Base-by-base conservation (phyloP, 2,888 invertebrate species). In the Tineola bisselliella region DNA sequence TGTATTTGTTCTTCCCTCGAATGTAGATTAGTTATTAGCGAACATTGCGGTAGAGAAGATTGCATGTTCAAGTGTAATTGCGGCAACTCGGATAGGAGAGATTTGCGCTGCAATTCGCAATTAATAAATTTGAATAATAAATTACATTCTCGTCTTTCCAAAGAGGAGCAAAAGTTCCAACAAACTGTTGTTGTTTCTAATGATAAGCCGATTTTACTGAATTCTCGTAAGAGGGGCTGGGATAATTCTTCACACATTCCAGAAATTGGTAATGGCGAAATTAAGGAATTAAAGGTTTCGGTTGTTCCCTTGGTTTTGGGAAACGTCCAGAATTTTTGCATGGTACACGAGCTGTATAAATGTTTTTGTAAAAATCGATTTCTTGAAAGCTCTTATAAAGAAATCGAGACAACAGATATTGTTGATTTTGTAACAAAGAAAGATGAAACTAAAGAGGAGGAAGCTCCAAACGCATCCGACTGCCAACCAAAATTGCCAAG, bases 131-230 rank as follows among this genome's bases (percentile, higher is more conserved):
- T 90, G 60, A 84, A 89, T 64, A 81, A 83, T 65, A 79, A 87
- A 69, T 83, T 84, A 0, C 88, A 88, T 67, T 78, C 73, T 52
- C 88, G 89, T 62, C 76, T 93, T 63, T 90, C 92, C 0, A 91
- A 89, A 72, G 90, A 90, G 68, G 92, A 93, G 73, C 88, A 90
- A 72, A 92, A 92, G 69, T 93, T 93, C 74, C 91, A 90, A 13
- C 91, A 92, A 67, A 93, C 93, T 4, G 88, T 93, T 19, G 90
- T 93, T 61, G 77, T 91, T 48, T 89, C 90, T 10, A 90, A 89
- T 25, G 88, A 91, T 67, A 89, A 90, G 74, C 90, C 90, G 59
- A 19, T 54, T 25, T 12, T 54, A 8, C 10, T 48, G 30, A 91
- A 91, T 63, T 77, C 84, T 6, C 79, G 88, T 60, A 89, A 82